A percentile compares a stretch with the other conserved stretches of the same genome.
These are phyloP conservation scores for Myxocyprinus asiaticus DNA, from an alignment of 2,113 vertebrate species.

Conservation along the genomic window DNA sequence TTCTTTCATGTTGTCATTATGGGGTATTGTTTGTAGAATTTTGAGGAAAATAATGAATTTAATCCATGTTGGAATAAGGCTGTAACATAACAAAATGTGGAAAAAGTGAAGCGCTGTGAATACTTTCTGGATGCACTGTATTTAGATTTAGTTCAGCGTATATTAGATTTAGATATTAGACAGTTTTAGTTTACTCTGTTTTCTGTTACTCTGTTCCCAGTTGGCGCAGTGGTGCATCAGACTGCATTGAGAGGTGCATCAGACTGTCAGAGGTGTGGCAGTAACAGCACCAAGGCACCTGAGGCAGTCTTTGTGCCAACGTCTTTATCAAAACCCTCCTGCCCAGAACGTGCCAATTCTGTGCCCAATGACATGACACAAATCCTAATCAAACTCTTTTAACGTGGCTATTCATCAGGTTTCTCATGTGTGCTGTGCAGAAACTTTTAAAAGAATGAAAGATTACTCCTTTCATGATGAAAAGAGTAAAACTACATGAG, in stretches of 20 bases:
- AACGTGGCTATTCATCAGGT: not conserved
- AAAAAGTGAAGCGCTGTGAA: too few species aligned
- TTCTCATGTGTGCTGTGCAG: not conserved
- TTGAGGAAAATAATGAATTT: too few species aligned
- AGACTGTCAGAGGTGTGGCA: conserved; percentile 60
- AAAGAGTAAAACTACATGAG: too few species aligned
- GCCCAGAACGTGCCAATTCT: conserved; percentile 59
- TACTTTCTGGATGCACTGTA: too few species aligned
- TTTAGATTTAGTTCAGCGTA: too few species aligned
- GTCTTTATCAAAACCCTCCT: conserved; percentile 68
- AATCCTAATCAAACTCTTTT: conserved; percentile 21
- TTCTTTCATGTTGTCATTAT: too few species aligned
- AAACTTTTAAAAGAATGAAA: not conserved
- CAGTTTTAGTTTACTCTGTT: too few species aligned
- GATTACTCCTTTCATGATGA: too few species aligned
- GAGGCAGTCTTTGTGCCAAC: conserved; percentile 68
- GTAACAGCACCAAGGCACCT: conserved; percentile 54
- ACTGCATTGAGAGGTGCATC: conserved; percentile 49
- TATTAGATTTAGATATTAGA: too few species aligned
- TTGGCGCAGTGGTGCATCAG: conserved; percentile 64
- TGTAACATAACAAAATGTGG: too few species aligned
- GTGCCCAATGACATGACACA: conserved; percentile 24
- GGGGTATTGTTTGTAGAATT: too few species aligned
- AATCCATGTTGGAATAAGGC: too few species aligned
- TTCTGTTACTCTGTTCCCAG: not conserved